These are phyloP conservation scores for Amblyopsis rosae DNA, from an alignment of 2,113 vertebrate genomes.

Conservation along the genomic window DNA sequence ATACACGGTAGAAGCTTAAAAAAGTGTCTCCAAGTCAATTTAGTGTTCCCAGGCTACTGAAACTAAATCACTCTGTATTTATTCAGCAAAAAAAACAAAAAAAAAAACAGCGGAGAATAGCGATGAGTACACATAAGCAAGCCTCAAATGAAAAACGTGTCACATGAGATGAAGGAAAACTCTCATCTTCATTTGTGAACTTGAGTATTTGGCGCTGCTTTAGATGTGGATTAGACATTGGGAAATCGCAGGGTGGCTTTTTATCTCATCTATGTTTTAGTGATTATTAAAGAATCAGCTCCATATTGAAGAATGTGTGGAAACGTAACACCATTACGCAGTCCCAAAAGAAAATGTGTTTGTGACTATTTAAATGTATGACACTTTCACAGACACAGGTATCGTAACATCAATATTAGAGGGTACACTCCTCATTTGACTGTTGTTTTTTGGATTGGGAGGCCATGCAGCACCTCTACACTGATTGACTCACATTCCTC, in stretches of 20 bases:
- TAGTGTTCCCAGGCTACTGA: slow-evolving; percentile 53
- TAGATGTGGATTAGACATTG: slow-evolving; percentile 60
- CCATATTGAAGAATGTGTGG: slow-evolving; percentile 43
- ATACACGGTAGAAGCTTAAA: slow-evolving; percentile 41
- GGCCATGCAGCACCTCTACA: too few relatives aligned
- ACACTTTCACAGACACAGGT: too few relatives aligned
- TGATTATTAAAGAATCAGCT: too few relatives aligned
- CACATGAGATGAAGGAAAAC: slow-evolving; percentile 50
- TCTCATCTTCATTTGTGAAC: slow-evolving; percentile 51
- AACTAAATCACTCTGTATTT: slow-evolving; percentile 56
- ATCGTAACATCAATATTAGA: too few relatives aligned
- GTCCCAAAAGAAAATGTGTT: slow-evolving; percentile 22
- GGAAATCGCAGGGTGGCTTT: slow-evolving; percentile 46
- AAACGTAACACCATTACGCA: background rate
- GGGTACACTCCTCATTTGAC: too few relatives aligned
- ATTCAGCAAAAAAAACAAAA: slow-evolving; percentile 52
- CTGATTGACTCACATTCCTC: too few relatives aligned
- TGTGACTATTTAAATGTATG: too few relatives aligned
- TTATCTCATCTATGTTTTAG: slow-evolving; percentile 41
- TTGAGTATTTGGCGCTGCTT: slow-evolving; percentile 57
- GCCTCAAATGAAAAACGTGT: slow-evolving; percentile 46
- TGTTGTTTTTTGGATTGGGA: too few relatives aligned
- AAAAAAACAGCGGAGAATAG: slow-evolving; percentile 4
- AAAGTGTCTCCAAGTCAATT: slow-evolving; percentile 62
- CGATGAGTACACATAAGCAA: slow-evolving; percentile 35